phyloP scores from a whole-genome alignment of 2,888 invertebrate species.

The Auanema freiburgensis region DNA sequence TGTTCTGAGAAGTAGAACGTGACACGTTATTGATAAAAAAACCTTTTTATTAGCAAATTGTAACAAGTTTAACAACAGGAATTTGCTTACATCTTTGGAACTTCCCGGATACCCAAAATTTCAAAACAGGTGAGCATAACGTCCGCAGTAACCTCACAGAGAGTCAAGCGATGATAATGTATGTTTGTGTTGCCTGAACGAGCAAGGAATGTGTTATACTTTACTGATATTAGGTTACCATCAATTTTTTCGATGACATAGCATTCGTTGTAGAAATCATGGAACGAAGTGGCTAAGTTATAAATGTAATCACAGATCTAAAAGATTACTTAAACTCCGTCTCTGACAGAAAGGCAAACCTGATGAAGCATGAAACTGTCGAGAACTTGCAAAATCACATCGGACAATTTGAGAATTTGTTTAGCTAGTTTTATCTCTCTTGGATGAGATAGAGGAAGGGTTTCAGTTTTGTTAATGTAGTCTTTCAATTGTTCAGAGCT shows the following conservation, averaged over 20 bases:
- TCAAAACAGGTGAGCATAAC: conserved; percentile 84
- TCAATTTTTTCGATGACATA: conserved; percentile 91
- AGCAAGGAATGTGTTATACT: conserved; percentile 10
- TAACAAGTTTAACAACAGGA: background rate
- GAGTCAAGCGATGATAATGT: conserved; percentile 81
- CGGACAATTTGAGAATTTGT: conserved; percentile 80
- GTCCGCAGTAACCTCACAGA: conserved; percentile 88
- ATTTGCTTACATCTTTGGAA: conserved; percentile 79
- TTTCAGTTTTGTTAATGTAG: conserved; percentile 71
- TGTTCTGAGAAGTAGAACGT: too few relatives aligned
- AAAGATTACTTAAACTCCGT: too few relatives aligned
- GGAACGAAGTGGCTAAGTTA: conserved; percentile 86
- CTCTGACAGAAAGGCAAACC: too few relatives aligned
- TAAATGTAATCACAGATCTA: conserved; percentile 89
- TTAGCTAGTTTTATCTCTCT: conserved; percentile 94
- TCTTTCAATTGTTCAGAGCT: conserved; percentile 68
- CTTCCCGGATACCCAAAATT: conserved; percentile 87
- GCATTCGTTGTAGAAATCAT: conserved; percentile 95
- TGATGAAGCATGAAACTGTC: conserved; percentile 66
- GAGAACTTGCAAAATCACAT: conserved; percentile 80
- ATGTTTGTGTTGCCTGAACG: conserved; percentile 66
- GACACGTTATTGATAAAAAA: too few relatives aligned
- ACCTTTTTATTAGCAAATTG: background rate
- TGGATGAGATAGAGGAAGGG: conserved; percentile 76
- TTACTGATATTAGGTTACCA: conserved; percentile 18